Evolutionary conservation across 1,140 invertebrate genomes (phyloP), one percentile per base, ranked within the genome.

Genomic region (Drosophila melanica): DNA sequence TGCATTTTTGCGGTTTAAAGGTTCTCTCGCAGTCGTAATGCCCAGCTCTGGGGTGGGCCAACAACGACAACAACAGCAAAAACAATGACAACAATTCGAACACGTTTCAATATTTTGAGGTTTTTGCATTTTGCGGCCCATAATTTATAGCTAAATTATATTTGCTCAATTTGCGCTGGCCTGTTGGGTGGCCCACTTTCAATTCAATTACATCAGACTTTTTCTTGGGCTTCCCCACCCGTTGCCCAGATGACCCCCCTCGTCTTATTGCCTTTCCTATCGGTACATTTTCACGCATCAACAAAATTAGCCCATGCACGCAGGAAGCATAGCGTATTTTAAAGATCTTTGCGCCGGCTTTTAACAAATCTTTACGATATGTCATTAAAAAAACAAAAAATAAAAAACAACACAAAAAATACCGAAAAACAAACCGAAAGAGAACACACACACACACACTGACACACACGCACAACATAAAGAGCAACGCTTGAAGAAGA

Each of bases 321-420:
- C 82, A 87, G 82, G 84, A 87, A 87, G 84, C 82, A 76, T 77
- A 72, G 62, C 67, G 71, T 74, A 80, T 85, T 85, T 75, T 57
- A 66, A 73, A 87, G 76, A 84, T 84, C 76, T 87, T 54, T 84
- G 62, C 76, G 74, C 68, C 81, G 81, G 81, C 77, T 85, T 85
- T 86, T 86, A 85, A 86, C 85, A 89, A 89, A 89, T 89, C 85
- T 89, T 89, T 90, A 89, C 84, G 84, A 90, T 82, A 89, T 89
- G 84, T 89, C 84, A 89, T 89, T 89, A 89, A 89, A 84, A 85
- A 48, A 37, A 41, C 62, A 71, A 23, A 77, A 45, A 72, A 57
- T 30, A 63, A 75, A 50, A 64, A 68, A 37, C 53, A 37, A 53
- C n/a, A 60, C n/a, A 60, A 62, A 45, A 65, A 63, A 55, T 30